A percentile compares a stretch with the other conserved stretches of the same genome.
Evolutionary conservation across 2,888 invertebrate species (phyloP).

Genomic region (Drosophila engyochracea): DNA sequence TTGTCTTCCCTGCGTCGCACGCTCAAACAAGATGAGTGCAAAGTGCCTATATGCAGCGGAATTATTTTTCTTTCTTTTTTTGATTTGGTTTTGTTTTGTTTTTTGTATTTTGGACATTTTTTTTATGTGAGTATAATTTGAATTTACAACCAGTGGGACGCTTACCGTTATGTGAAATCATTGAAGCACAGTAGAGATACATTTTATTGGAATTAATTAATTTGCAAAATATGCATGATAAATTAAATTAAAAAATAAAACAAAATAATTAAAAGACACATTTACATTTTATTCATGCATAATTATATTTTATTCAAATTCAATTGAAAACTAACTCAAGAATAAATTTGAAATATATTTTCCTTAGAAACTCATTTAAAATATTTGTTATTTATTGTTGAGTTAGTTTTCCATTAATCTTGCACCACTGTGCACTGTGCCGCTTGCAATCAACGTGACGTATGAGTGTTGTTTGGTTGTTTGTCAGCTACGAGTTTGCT

Average conservation of each 20-base stretch:
- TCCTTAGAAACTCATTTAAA: too few relatives aligned
- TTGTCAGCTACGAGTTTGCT: slow-evolving; percentile 63
- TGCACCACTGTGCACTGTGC: slow-evolving; percentile 52
- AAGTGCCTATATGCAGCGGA: slow-evolving; percentile 74
- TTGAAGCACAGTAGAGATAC: slow-evolving; percentile 46
- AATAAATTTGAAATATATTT: background rate
- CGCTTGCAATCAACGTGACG: slow-evolving; percentile 68
- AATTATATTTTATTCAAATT: background rate
- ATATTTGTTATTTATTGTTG: too few relatives aligned
- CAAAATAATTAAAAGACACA: background rate
- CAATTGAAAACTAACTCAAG: background rate
- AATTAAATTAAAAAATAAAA: background rate
- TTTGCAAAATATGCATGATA: background rate
- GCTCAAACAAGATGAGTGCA: slow-evolving; percentile 47
- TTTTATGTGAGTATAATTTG: slow-evolving; percentile 69
- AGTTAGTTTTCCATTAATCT: background rate
- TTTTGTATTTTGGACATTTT: slow-evolving; percentile 24
- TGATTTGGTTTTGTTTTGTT: background rate
- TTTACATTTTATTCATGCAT: background rate
- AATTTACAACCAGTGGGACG: slow-evolving; percentile 75
- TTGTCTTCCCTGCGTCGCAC: slow-evolving; percentile 35
- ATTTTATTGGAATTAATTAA: background rate
- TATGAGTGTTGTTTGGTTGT: slow-evolving; percentile 78
- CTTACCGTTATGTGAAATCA: slow-evolving; percentile 64
- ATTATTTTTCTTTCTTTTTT: slow-evolving; percentile 36